Percentiles rank a stretch among this genome's conserved stretches.
Conservation (phyloP, 92 coral and sea anemone genomes). For the Actinernus sp. region DNA sequence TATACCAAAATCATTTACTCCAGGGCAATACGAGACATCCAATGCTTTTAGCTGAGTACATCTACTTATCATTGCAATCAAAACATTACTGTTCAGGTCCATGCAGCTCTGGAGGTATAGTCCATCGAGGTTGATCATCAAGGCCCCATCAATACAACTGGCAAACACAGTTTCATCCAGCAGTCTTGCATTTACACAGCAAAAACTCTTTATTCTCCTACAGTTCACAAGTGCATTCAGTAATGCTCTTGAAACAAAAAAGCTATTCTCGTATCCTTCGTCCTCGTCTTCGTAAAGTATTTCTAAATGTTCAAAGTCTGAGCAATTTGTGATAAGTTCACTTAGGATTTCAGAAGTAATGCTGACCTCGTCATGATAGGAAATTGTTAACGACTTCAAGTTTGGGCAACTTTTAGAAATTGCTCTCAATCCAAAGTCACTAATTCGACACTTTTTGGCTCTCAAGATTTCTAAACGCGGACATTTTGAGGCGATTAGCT, state of each 20-base stretch:
- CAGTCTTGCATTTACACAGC: slow-evolving; percentile 56
- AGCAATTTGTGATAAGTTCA: slow-evolving; percentile 42
- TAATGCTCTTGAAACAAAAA: slow-evolving; percentile 37
- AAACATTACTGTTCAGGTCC: slow-evolving; percentile 44
- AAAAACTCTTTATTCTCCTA: slow-evolving; percentile 34
- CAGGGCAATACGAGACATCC: slow-evolving; percentile 78
- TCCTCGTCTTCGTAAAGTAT: slow-evolving; percentile 60
- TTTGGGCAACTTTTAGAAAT: slow-evolving; percentile 37
- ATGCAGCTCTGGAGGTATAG: slow-evolving; percentile 58
- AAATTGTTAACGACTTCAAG: slow-evolving; percentile 17
- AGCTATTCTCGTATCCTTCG: slow-evolving; percentile 23
- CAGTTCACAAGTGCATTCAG: slow-evolving; percentile 21
- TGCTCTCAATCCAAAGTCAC: slow-evolving; percentile 44
- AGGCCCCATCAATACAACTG: slow-evolving; percentile 4
- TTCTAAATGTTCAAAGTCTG: slow-evolving; percentile 34
- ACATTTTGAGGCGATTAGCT: slow-evolving; percentile 52
- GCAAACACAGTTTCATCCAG: slow-evolving; percentile 39
- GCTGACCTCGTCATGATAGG: slow-evolving; percentile 29
- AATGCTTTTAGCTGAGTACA: slow-evolving; percentile 47
- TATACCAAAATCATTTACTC: slow-evolving; percentile 75
- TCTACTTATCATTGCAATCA: slow-evolving; percentile 19
- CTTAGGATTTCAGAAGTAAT: slow-evolving; percentile 29
- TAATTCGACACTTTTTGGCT: slow-evolving; percentile 44
- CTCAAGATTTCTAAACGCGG: slow-evolving; percentile 48
- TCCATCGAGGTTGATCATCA: slow-evolving; percentile 12